Conservation (phyloP, 2,113 vertebrate genomes). For the Gallinago undulata region DNA sequence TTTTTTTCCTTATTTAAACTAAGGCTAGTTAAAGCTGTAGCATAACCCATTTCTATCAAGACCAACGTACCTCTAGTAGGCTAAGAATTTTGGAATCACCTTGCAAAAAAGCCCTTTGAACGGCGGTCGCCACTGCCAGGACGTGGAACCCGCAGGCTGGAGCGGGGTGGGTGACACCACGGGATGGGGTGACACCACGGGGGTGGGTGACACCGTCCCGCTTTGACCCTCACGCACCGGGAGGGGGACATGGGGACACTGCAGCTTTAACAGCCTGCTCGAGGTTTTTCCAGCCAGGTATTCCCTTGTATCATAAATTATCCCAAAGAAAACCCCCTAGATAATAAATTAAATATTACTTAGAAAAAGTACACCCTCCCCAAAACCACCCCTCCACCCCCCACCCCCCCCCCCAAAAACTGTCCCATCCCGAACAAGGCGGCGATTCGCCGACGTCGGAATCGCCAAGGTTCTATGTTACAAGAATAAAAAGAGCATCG, state of each 20-base stretch:
- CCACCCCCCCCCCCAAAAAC: slow-evolving; percentile 3
- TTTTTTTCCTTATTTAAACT: slow-evolving; percentile 43
- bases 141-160: not conserved
- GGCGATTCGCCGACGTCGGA: slow-evolving; percentile 59
- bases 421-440: slow-evolving; percentile 37
- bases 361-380: slow-evolving; percentile 81
- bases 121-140: not conserved
- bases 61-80: slow-evolving; percentile 59
- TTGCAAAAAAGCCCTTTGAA: slow-evolving; percentile 65
- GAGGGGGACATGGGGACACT: slow-evolving; percentile 43
- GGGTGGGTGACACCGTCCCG: not conserved
- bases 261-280: slow-evolving; percentile 75
- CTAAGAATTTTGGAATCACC: slow-evolving; percentile 13
- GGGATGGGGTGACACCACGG: not conserved
- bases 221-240: not conserved
- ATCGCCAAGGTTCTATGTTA: slow-evolving; percentile 79
- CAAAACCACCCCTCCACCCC: slow-evolving; percentile 40
- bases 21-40: slow-evolving; percentile 78
- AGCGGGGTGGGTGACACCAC: not conserved
- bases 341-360: slow-evolving; percentile 95
- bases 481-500: slow-evolving; percentile 81
- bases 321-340: slow-evolving; percentile 81
- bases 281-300: slow-evolving; percentile 75
- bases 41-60: slow-evolving; percentile 64
- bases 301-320: slow-evolving; percentile 84